These are phyloP conservation scores for Cephalopachus bancanus DNA, from an alignment of 2,797 vertebrate species.

Conservation along the genomic window DNA sequence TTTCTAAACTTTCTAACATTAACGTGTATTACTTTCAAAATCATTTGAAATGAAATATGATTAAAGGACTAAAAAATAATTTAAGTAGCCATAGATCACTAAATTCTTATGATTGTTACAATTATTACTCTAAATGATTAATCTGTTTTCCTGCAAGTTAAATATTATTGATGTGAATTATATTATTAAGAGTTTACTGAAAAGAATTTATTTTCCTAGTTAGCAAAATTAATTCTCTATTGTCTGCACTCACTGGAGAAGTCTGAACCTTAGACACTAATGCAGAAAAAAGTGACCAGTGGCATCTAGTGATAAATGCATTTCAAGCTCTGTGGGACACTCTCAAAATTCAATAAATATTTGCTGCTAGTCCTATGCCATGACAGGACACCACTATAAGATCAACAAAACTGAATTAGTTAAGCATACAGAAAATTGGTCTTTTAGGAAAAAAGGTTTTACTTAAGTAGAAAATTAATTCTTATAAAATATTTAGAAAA, in stretches of 20 bases:
- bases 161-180: background rate
- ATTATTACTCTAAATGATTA: background rate
- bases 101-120: background rate
- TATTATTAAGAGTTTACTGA: background rate
- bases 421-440: background rate
- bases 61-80: background rate
- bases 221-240: background rate
- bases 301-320: background rate
- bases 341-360: background rate
- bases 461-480: background rate
- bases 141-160: background rate
- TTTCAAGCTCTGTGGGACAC: accelerated
- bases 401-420: background rate
- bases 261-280: background rate
- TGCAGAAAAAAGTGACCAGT: background rate
- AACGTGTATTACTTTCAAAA: background rate
- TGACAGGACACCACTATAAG: background rate
- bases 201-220: background rate
- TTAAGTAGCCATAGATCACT: background rate
- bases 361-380: background rate
- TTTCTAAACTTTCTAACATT: background rate
- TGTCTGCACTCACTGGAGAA: background rate
- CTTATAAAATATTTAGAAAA: background rate
- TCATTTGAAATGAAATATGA: background rate
- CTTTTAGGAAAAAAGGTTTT: background rate